phyloP scores from a whole-genome alignment of 2,797 vertebrate species.

The Salmo trutta region DNA sequence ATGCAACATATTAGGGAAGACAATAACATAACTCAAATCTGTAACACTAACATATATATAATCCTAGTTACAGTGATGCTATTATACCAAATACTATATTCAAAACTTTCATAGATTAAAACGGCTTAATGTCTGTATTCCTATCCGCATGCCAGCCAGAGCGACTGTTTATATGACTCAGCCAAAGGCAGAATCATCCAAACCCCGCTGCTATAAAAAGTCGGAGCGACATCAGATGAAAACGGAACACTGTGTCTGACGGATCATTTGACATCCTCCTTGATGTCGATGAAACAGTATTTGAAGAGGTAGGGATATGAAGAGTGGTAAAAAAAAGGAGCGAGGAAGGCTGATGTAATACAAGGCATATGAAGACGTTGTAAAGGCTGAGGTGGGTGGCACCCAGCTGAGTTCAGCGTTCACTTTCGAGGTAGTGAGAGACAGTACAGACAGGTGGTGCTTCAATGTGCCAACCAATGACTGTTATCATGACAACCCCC shows the following conservation, averaged over 20 bases:
- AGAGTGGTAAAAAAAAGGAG: background rate
- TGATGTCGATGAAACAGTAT: background rate
- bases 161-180: background rate
- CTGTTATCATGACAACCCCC: background rate
- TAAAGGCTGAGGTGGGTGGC: background rate
- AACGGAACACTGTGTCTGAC: background rate
- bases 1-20: background rate
- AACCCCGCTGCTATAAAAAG: background rate
- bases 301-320: background rate
- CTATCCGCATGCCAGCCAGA: background rate
- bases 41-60: background rate
- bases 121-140: background rate
- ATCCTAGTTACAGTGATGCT: background rate
- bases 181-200: background rate
- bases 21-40: background rate
- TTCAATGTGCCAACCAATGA: background rate
- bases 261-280: background rate
- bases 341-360: background rate
- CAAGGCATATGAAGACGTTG: no score
- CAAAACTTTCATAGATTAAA: background rate
- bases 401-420: background rate
- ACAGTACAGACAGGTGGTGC: background rate
- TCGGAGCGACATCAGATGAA: background rate
- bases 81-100: background rate
- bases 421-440: background rate